Base-by-base conservation (phyloP, 2,797 vertebrate species). In the Crenichthys baileyi region DNA sequence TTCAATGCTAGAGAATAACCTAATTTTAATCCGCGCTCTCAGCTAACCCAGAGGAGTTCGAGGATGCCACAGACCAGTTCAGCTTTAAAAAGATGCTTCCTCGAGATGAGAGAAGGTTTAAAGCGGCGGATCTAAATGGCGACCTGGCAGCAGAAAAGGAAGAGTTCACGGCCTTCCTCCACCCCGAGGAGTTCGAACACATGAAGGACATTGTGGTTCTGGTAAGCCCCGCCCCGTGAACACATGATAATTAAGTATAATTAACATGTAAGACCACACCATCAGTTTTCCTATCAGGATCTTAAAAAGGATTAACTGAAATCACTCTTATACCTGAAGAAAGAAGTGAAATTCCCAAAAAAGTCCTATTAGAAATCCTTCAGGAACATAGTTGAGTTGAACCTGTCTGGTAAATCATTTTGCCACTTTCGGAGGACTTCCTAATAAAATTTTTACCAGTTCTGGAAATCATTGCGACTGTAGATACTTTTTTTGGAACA, bases 11-110 rank as follows among this genome's bases (percentile, higher is more conserved):
- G 31, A 55, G 20, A 6, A 6, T 76, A 72, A 77, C 79, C 68
- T 53, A 29, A 68, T 73, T 77, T 76, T 15, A 26, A 60, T 72
- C 50, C 18, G 9, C 18, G 29, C 29, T 68, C 50, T 44, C 83
- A 99, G 98, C 97, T 82, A 99, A 98, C 87, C 97, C 97, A 0
- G 93, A 96, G 56, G 98, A 99, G 85, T 98, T 99, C 89, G 96
- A 98, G 2, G 98, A 98, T 55, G 93, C 95, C 24, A 95, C 95
- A 0, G 98, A 99, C 82, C 97, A 97, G 89, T 97, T 97, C 91
- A 99, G 95, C 90, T 99, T 99, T 83, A 99, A 97, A 91, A 99
- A 99, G 95, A 99, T 99, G 98, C 95, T 99, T 70, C 98, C 98
- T 5, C 96, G 98, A 29, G 98, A 99, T 0, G 97, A 99, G 93